phyloP scores from a whole-genome alignment of 1,140 invertebrate genomes.

The Drosophila mauritiana region DNA sequence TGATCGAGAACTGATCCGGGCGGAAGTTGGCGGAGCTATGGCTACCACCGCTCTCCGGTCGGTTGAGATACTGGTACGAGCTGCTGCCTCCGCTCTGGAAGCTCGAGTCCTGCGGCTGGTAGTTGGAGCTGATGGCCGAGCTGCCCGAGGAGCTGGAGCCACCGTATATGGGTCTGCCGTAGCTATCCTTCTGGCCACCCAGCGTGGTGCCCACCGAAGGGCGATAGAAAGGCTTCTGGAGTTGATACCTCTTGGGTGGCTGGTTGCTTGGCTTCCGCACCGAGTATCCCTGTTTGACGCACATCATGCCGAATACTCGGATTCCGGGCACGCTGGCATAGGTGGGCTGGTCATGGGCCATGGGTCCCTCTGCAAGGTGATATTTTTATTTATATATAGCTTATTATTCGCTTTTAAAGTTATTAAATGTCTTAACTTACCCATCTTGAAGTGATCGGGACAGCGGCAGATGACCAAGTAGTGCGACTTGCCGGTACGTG shows the following conservation, averaged over 20 bases:
- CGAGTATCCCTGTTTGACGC: conserved; percentile 86
- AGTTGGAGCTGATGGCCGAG: conserved; percentile 72
- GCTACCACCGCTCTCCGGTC: conserved; percentile 71
- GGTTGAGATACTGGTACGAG: conserved; percentile 81
- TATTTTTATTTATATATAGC: not conserved
- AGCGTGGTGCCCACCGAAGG: conserved; percentile 34
- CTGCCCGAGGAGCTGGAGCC: conserved; percentile 41
- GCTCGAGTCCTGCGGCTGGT: conserved; percentile 70
- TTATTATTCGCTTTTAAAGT: too few relatives aligned
- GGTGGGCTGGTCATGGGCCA: conserved; percentile 96
- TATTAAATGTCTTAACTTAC: conserved; percentile 85
- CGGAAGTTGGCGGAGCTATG: conserved; percentile 73
- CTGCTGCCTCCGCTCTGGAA: conserved; percentile 63
- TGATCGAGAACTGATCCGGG: conserved; percentile 74
- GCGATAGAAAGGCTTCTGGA: conserved; percentile 81
- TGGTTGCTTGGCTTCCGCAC: conserved; percentile 79
- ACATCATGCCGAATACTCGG: conserved; percentile 97
- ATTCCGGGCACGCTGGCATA: conserved; percentile 97
- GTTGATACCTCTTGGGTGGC: conserved; percentile 80
- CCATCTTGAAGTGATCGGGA: conserved; percentile 92
- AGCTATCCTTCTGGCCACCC: conserved; percentile 70
- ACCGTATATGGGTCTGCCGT: conserved; percentile 75
- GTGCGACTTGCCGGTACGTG: conserved; percentile 96
- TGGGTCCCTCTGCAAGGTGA: conserved; percentile 90
- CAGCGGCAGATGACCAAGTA: conserved; percentile 97